Evolutionary conservation across 2,888 invertebrate species (phyloP), one percentile per base, ranked within the genome.

Genomic region (Tenthredo scrophulariae): DNA sequence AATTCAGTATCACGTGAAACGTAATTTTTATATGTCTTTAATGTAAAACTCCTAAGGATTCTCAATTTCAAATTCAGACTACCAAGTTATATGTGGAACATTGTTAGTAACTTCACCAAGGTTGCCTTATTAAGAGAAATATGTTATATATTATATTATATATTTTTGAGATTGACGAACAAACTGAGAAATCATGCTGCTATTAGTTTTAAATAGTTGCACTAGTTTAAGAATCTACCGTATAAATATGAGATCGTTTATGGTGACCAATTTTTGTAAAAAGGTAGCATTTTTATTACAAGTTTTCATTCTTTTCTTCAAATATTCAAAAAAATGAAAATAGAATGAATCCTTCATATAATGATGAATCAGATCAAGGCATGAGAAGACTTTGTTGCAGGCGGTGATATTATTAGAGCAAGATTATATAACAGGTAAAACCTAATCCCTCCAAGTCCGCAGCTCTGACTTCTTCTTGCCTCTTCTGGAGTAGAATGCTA

Each of bases 371-470:
- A n/a, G 43, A 90, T 95, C 94, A 0, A 94, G 89, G 86, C 95
- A 95, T 84, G 91, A 93, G 86, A 95, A 94, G 0, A 94, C 91
- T 86, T 92, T 92, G 82, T 93, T 40, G 90, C 91, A 1, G 89
- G 87, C 2, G 91, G 90, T 33, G 94, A 94, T 87, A 95, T 65
- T 65, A 33, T 94, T 26, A 93, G 93, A 33, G 94, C 94, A 88
- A 94, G 95, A 58, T 93, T 92, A 88, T 95, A 95, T 88, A 94
- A 94, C 0, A 94, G 94, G 89, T 95, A 95, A 2, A 92, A 90
- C 94, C 94, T 13, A 95, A 90, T 75, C 94, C 94, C 15, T 94
- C 93, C 37, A 95, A 91, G 58, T 92, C 93, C 58, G 94, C 94
- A 33, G 93, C 92, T 84, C 90, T 90, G 7, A 95, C 92, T 88